Conservation (phyloP, 2,797 vertebrate species). For the Falco peregrinus region DNA sequence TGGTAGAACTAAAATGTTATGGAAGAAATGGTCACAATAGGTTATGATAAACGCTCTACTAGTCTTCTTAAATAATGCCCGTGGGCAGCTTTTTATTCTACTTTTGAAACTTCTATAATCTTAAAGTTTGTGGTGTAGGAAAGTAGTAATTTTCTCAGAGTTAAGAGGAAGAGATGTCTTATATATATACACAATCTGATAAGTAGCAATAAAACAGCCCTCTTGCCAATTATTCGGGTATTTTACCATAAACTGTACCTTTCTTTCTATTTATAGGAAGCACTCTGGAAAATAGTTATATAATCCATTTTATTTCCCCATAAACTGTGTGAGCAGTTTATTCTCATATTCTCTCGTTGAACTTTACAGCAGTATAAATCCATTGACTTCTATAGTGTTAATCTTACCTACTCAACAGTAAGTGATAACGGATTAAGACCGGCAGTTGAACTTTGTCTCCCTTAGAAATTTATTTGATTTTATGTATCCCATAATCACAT, state of each 20-base stretch:
- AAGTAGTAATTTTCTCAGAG: neutral
- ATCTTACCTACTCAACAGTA: neutral
- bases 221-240: neutral
- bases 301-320: slow-evolving; percentile 1
- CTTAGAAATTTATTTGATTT: slow-evolving; percentile 13
- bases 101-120: neutral
- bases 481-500: neutral
- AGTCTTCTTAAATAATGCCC: neutral
- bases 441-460: slow-evolving; percentile 6
- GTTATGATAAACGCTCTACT: neutral
- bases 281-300: neutral
- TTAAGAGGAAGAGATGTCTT: neutral
- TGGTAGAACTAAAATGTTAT: neutral
- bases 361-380: neutral
- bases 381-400: neutral
- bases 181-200: neutral
- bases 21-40: neutral
- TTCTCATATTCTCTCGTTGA: neutral
- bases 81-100: neutral
- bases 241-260: neutral
- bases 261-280: slow-evolving; percentile 7
- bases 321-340: slow-evolving; percentile 5
- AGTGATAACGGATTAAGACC: neutral
- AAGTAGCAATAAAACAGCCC: neutral
- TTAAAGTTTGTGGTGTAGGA: neutral